A percentile compares a stretch with the other conserved stretches of the same genome.
Conservation (phyloP, 2,888 invertebrate genomes). For the Athalia circularis region DNA sequence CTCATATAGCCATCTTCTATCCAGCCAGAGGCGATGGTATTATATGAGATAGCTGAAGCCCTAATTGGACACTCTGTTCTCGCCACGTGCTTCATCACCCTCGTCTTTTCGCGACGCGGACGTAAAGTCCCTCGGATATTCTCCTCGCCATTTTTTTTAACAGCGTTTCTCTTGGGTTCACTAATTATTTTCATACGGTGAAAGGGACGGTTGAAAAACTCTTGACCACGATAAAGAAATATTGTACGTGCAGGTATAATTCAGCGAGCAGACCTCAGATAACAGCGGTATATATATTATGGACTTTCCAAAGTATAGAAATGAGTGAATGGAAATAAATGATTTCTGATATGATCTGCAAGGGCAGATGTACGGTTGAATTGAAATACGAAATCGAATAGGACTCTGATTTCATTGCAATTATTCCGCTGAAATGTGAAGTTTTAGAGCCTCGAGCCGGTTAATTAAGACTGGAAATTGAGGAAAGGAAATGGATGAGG, state of each 20-base stretch:
- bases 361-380: too few species aligned
- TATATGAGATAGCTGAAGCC: conserved; percentile 36
- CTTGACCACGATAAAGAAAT: too few species aligned
- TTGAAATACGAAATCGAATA: too few species aligned
- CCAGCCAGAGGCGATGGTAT: conserved; percentile 43
- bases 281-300: too few species aligned
- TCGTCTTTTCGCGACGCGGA: neutral
- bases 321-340: too few species aligned
- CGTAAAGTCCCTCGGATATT: neutral
- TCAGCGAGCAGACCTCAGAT: too few species aligned
- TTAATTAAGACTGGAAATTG: conserved; percentile 11
- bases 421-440: neutral
- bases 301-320: too few species aligned
- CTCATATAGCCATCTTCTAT: conserved; percentile 39
- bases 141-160: neutral
- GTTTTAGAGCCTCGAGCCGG: conserved; percentile 4
- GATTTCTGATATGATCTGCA: too few species aligned
- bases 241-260: too few species aligned
- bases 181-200: conserved; percentile 38
- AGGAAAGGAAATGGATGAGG: neutral
- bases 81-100: conserved; percentile 47
- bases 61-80: conserved; percentile 61
- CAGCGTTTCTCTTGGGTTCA: conserved; percentile 11
- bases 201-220: conserved; percentile 32
- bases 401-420: neutral